These are phyloP conservation scores for Siniperca knerii DNA, from an alignment of 2,113 vertebrate species.

Conservation along the genomic window DNA sequence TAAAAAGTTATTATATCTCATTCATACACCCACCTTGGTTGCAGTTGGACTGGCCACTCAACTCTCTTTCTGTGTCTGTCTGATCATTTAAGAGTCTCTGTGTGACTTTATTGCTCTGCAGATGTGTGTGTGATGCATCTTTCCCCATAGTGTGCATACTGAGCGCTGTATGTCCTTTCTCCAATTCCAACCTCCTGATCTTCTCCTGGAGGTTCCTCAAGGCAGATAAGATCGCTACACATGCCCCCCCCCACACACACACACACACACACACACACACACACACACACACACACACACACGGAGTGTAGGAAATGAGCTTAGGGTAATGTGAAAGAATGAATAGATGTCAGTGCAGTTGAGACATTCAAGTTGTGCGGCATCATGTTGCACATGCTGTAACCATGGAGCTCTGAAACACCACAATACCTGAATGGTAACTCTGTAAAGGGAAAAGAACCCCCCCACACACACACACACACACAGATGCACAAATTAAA, in stretches of 20 bases:
- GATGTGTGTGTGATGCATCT: slow-evolving; percentile 80
- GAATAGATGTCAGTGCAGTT: slow-evolving; percentile 42
- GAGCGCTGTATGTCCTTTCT: slow-evolving; percentile 85
- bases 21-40: slow-evolving; percentile 59
- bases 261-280: neutral
- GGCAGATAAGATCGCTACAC: slow-evolving; percentile 91
- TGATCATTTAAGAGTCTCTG: slow-evolving; percentile 72
- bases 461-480: neutral
- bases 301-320: neutral
- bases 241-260: too few species aligned
- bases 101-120: slow-evolving; percentile 79
- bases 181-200: slow-evolving; percentile 87
- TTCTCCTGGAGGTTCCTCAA: slow-evolving; percentile 81
- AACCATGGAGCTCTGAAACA: slow-evolving; percentile 77
- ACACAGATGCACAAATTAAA: slow-evolving; percentile 5
- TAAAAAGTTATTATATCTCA: neutral
- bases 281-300: neutral
- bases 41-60: slow-evolving; percentile 28
- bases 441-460: slow-evolving; percentile 3
- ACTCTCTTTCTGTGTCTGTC: slow-evolving; percentile 73
- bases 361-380: slow-evolving; percentile 59
- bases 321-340: slow-evolving; percentile 37
- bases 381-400: slow-evolving; percentile 74
- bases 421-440: slow-evolving; percentile 55
- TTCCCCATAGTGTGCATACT: slow-evolving; percentile 83